phyloP scores from a whole-genome alignment of 2,888 invertebrate species.

The Cryptocephalus moraei region DNA sequence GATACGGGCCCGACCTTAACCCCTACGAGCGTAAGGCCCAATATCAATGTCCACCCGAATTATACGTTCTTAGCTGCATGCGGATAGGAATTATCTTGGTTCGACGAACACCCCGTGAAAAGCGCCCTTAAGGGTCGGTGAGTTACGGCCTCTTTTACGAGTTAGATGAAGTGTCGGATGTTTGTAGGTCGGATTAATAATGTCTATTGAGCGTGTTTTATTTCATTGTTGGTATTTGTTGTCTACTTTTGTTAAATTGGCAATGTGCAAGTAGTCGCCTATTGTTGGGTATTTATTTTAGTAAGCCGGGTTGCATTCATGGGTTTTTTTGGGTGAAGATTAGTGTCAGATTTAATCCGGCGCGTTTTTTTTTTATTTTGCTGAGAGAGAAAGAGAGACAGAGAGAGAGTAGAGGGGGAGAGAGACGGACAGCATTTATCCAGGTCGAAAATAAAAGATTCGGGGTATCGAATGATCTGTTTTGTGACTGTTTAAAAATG shows the following conservation, averaged over 20 bases:
- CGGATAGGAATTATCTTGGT: slow-evolving; percentile 35
- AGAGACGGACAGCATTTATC: no score
- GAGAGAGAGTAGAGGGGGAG: no score
- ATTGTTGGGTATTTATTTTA: slow-evolving; percentile 40
- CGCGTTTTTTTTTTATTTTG: slow-evolving; percentile 19
- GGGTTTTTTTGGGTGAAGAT: slow-evolving; percentile 33
- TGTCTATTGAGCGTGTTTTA: slow-evolving; percentile 42
- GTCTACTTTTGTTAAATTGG: slow-evolving; percentile 37
- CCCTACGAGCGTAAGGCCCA: slow-evolving; percentile 2
- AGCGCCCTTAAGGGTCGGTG: slow-evolving; percentile 8
- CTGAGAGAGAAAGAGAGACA: neutral
- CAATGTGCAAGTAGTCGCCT: slow-evolving; percentile 38
- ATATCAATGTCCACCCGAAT: slow-evolving; percentile 38
- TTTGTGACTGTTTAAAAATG: no score
- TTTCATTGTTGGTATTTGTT: slow-evolving; percentile 41
- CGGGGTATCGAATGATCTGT: no score
- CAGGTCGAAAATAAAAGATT: no score
- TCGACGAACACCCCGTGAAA: slow-evolving; percentile 18
- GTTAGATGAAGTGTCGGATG: slow-evolving; percentile 31
- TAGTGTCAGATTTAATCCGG: slow-evolving; percentile 32
- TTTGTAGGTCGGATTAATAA: slow-evolving; percentile 37
- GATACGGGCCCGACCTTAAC: slow-evolving; percentile 6
- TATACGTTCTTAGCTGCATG: slow-evolving; percentile 32
- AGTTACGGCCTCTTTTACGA: slow-evolving; percentile 13
- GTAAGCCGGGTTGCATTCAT: slow-evolving; percentile 37